Conservation (phyloP, 2,888 invertebrate species). For the Sisyra terminalis region DNA sequence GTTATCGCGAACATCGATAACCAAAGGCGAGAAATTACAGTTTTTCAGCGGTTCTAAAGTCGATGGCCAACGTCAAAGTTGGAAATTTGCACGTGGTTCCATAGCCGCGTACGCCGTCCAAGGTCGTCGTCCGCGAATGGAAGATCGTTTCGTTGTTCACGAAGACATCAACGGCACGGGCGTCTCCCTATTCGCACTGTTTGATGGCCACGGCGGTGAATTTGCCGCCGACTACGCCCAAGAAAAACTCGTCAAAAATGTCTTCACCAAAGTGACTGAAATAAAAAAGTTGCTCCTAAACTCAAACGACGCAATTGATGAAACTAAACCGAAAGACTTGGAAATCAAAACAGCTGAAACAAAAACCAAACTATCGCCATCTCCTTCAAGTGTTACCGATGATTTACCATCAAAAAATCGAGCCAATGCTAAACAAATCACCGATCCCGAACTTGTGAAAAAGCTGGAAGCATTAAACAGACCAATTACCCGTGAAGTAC, state of each 20-base stretch:
- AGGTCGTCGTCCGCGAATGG: slow-evolving; percentile 83
- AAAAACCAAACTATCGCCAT: slow-evolving; percentile 45
- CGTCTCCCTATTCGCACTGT: slow-evolving; percentile 78
- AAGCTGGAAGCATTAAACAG: slow-evolving; percentile 44
- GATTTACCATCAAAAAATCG: slow-evolving; percentile 24
- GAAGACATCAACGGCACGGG: slow-evolving; percentile 73
- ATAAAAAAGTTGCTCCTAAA: slow-evolving; percentile 51
- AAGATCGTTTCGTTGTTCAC: slow-evolving; percentile 82
- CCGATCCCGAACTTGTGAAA: slow-evolving; percentile 48
- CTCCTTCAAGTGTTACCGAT: slow-evolving; percentile 41
- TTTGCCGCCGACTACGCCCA: slow-evolving; percentile 87
- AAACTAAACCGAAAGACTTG: slow-evolving; percentile 10
- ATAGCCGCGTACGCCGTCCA: slow-evolving; percentile 82
- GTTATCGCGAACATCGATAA: slow-evolving; percentile 34
- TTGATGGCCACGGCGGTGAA: slow-evolving; percentile 93
- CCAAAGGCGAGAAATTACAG: slow-evolving; percentile 38
- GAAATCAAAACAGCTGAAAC: slow-evolving; percentile 14
- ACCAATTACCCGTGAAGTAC: slow-evolving; percentile 42
- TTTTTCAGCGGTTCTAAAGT: slow-evolving; percentile 35
- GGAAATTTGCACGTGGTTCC: slow-evolving; percentile 60
- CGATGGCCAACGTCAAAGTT: slow-evolving; percentile 40
- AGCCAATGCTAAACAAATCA: slow-evolving; percentile 40
- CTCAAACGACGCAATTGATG: slow-evolving; percentile 24
- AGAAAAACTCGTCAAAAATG: slow-evolving; percentile 68
- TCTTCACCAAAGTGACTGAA: slow-evolving; percentile 60